phyloP scores from a whole-genome alignment of 2,113 vertebrate genomes.

The Thamnaconus septentrionalis region DNA sequence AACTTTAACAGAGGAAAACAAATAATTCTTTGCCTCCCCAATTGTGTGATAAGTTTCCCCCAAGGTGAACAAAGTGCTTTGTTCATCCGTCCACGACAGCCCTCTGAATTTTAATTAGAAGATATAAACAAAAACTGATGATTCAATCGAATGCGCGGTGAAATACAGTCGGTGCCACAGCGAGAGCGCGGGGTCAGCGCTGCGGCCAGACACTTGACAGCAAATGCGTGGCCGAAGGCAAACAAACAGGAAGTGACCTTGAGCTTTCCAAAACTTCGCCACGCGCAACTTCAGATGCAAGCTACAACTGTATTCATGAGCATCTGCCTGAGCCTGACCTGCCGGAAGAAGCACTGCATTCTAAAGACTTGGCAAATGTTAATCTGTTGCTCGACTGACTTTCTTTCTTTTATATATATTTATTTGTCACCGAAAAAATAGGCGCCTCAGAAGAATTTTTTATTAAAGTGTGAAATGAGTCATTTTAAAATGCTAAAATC shows the following conservation, averaged over 20 bases:
- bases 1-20: background rate
- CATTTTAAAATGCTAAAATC: too few relatives aligned
- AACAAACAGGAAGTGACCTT: conserved; percentile 69
- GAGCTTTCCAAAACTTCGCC: conserved; percentile 63
- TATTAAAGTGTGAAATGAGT: conserved; percentile 8
- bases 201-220: conserved; percentile 37
- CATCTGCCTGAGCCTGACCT: conserved; percentile 69
- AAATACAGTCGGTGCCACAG: conserved; percentile 25
- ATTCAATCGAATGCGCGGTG: conserved; percentile 34
- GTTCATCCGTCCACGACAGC: background rate
- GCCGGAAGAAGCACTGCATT: conserved; percentile 46
- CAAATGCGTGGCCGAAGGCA: conserved; percentile 25
- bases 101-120: conserved; percentile 7
- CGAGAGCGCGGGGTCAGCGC: conserved; percentile 26
- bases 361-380: conserved; percentile 43
- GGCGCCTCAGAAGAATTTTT: too few relatives aligned
- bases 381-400: conserved; percentile 25
- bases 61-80: conserved; percentile 4
- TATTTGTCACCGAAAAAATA: conserved; percentile 1
- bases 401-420: conserved; percentile 15
- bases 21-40: background rate
- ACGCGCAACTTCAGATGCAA: conserved; percentile 30
- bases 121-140: conserved; percentile 16
- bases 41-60: background rate
- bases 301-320: conserved; percentile 75